Base-by-base conservation (phyloP, 2,888 invertebrate genomes). In the Electrophaes corylata region DNA sequence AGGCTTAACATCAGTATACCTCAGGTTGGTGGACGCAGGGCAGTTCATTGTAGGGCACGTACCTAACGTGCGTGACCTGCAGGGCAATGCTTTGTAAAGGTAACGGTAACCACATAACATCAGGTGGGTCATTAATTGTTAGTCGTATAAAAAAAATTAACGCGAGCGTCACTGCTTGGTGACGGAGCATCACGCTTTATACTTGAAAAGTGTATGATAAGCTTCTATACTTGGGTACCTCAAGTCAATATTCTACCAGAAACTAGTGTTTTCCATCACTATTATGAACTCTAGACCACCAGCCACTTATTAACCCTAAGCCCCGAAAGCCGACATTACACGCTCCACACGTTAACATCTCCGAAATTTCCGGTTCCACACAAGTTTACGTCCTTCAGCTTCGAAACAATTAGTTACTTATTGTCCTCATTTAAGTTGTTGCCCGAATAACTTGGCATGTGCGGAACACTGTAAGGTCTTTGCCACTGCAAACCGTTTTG, bases 361-460 rank as follows among this genome's bases (percentile, higher is more conserved):
- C 55, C 48, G 51, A 62, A 65, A 59, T 59, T 66, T 62, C 64
- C 65, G 67, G 67, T 67, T 66, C 52, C 62, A 39, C 65, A 61
- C 62, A 69, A 70, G 66, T 67, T 69, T 67, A 56, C 67, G 64
- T 71, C 70, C 66, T 71, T 72, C 64, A 72, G 74, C 62, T 72
- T 65, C 49, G 62, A 62, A 72, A 74, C 73, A 78, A 78, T 79
- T 76, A 79, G 75, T 74, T 79, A 77, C 73, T 76, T 75, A 79
- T 76, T 76, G 75, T 79, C 74, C 56, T 71, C 74, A 69, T 78
- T 75, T 70, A 76, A 77, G 74, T 79, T 79, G 75, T 75, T 72
- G 64, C 62, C 60, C 65, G 75, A 73, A 76, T 71, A 73, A 77
- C 72, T 75, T 68, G 43, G 61, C 66, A 69, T 73, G 72, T 70